Conservation (phyloP, 2,888 invertebrate species). For the Nemurella pictetii region DNA sequence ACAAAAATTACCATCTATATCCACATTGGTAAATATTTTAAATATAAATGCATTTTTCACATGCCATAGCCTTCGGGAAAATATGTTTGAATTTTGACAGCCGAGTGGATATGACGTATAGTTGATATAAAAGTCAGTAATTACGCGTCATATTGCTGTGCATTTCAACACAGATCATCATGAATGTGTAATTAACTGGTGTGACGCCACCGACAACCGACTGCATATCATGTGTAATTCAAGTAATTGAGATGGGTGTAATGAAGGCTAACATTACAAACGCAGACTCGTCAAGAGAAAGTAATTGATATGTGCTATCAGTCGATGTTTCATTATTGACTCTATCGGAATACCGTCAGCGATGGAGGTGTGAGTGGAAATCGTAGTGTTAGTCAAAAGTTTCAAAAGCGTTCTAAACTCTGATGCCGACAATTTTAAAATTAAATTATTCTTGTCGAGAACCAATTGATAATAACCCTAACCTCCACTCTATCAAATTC, state of each 20-base stretch:
- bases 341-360: too few relatives aligned
- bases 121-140: not conserved
- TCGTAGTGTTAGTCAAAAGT: too few relatives aligned
- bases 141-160: not conserved
- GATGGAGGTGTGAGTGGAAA: too few relatives aligned
- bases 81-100: not conserved
- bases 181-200: not conserved
- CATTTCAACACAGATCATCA: not conserved
- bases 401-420: too few relatives aligned
- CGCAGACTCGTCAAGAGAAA: not conserved
- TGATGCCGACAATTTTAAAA: too few relatives aligned
- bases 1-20: not conserved
- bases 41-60: not conserved
- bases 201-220: not conserved
- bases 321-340: not conserved
- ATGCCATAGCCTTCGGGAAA: not conserved
- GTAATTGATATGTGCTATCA: slow-evolving; percentile 4
- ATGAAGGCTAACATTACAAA: not conserved
- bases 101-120: not conserved
- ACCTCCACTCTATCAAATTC: too few relatives aligned
- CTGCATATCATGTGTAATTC: not conserved
- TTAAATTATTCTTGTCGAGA: too few relatives aligned
- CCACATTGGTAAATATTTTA: not conserved
- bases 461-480: too few relatives aligned
- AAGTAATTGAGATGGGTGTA: not conserved